Conservation (phyloP, 2,113 vertebrate species). For the Hyperoodon ampullatus region DNA sequence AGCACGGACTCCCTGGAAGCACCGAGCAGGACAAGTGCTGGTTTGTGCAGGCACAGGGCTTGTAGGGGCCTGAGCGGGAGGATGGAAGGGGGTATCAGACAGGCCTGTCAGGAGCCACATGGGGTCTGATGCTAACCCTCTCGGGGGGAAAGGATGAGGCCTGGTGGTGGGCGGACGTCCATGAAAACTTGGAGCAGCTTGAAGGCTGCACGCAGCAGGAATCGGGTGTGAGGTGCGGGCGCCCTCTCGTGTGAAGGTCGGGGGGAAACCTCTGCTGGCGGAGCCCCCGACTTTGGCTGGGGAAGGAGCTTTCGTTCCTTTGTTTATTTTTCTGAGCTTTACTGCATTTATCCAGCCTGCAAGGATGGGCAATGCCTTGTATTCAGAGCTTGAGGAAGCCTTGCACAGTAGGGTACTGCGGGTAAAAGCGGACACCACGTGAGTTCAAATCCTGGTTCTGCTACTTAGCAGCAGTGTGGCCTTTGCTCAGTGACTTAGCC, state of each 20-base stretch:
- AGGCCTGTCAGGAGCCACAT: background rate
- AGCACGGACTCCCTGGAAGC: no score
- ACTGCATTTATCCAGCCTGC: no score
- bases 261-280: background rate
- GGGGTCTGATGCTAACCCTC: background rate
- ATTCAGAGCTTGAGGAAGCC: no score
- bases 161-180: rapidly evolving
- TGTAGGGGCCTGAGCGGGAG: background rate
- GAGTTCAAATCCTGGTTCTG: background rate
- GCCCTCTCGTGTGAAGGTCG: background rate
- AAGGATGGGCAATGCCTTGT: no score
- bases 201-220: background rate
- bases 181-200: background rate
- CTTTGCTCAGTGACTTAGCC: background rate
- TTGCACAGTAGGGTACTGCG: no score
- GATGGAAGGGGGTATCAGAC: background rate
- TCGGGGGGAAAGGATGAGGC: background rate
- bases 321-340: no score
- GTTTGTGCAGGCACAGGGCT: no score
- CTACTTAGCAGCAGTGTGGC: background rate
- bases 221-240: no score
- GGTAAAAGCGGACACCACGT: background rate
- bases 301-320: background rate
- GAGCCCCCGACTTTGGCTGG: background rate
- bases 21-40: background rate